Evolutionary conservation across 2,113 vertebrate genomes (phyloP).

Genomic region (Amblyopsis rosae): DNA sequence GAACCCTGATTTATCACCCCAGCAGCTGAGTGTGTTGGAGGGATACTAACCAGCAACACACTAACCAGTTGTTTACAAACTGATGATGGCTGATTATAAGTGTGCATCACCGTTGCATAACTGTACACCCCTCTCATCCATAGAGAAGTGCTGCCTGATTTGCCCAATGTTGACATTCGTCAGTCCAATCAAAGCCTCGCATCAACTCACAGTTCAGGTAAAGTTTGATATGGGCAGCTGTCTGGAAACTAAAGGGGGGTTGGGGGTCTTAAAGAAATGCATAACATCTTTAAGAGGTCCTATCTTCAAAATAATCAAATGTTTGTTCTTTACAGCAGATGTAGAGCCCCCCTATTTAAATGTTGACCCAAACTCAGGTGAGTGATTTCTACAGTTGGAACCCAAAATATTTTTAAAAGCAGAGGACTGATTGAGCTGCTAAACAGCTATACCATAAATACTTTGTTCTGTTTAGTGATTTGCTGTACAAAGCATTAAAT

Average conservation of each 20-base stretch:
- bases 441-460: no score
- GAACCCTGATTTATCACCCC: no score
- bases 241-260: no score
- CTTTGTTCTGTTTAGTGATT: no score
- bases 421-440: no score
- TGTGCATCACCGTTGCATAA: neutral
- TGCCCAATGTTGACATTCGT: constrained; percentile 8
- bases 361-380: neutral
- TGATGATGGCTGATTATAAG: neutral
- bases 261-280: no score
- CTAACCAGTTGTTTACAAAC: no score
- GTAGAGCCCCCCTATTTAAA: constrained; percentile 4
- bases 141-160: constrained; percentile 64
- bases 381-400: neutral
- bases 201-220: constrained; percentile 71
- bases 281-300: no score
- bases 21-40: neutral
- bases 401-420: no score
- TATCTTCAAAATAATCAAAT: neutral
- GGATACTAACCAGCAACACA: no score
- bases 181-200: constrained; percentile 32
- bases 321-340: neutral
- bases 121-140: neutral
- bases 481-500: no score
- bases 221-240: neutral